These are phyloP conservation scores for Mystacornis crossleyi DNA, from an alignment of 2,113 vertebrate genomes.

Conservation along the genomic window DNA sequence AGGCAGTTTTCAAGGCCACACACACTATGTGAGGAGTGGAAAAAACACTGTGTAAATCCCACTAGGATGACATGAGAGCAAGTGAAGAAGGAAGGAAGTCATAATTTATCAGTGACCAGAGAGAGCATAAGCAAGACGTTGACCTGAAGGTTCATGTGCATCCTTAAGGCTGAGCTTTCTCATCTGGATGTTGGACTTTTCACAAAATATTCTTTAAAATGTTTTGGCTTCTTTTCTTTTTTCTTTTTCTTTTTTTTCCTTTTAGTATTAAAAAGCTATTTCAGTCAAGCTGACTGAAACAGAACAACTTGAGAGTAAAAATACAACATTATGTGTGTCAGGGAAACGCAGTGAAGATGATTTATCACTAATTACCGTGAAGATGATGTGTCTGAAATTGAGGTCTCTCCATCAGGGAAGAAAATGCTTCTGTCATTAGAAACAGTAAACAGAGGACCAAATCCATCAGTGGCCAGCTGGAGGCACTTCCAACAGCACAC, in stretches of 20 bases:
- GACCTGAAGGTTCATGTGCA: not conserved
- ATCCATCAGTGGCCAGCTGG: not conserved
- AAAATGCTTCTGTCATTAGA: not conserved
- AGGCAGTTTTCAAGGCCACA: not conserved
- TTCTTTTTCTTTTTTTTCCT: not conserved
- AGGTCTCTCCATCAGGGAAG: not conserved
- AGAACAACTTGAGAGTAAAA: not conserved
- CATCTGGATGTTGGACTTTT: not conserved
- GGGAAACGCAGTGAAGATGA: not conserved
- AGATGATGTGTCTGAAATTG: not conserved
- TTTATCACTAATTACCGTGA: not conserved
- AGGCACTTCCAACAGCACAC: not conserved
- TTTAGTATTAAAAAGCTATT: not conserved
- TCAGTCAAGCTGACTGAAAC: not conserved
- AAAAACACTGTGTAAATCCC: not conserved
- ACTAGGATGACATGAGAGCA: fast-evolving
- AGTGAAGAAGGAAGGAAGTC: not conserved
- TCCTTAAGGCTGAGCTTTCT: not conserved
- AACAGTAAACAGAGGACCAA: not conserved
- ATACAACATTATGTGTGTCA: not conserved
- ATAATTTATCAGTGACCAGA: not conserved
- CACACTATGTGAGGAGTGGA: not conserved
- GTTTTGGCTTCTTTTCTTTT: not conserved
- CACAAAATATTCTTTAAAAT: not conserved
- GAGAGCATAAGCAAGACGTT: not conserved